Evolutionary conservation across 2,888 invertebrate genomes (phyloP).

Genomic region (Drosophila austrosaltans): DNA sequence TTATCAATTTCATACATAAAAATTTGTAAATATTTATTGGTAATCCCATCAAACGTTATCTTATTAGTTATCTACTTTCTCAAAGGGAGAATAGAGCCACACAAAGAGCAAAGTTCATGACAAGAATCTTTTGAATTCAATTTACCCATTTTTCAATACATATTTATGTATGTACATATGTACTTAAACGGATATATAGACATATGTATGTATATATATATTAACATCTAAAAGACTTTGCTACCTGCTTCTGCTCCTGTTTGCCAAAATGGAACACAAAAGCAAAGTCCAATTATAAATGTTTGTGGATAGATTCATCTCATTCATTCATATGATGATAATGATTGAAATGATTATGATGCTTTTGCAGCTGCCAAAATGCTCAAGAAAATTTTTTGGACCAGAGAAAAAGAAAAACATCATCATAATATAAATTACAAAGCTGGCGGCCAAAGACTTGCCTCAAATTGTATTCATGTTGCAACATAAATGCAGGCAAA

Average conservation of each 20-base stretch:
- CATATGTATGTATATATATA: background rate
- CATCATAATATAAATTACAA: constrained; percentile 39
- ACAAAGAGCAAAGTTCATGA: constrained; percentile 20
- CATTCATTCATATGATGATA: constrained; percentile 18
- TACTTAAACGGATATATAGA: background rate
- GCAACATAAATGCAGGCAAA: constrained; percentile 34
- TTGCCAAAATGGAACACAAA: constrained; percentile 11
- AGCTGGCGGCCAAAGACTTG: constrained; percentile 17
- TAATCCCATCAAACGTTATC: constrained; percentile 1
- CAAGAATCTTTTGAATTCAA: constrained; percentile 6
- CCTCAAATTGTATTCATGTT: background rate
- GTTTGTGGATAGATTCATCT: constrained; percentile 33
- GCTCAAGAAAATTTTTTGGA: constrained; percentile 20
- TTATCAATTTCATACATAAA: background rate
- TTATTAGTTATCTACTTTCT: background rate
- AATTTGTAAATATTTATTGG: constrained; percentile 9
- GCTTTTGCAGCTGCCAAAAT: constrained; percentile 23
- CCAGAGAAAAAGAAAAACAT: constrained; percentile 25
- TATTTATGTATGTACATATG: background rate
- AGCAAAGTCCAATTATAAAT: constrained; percentile 47
- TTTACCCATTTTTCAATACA: constrained; percentile 13
- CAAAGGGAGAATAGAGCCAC: background rate
- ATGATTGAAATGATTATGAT: constrained; percentile 7
- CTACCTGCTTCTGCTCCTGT: constrained; percentile 5
- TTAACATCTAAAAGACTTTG: background rate